Base-by-base conservation (phyloP, 2,888 invertebrate species). In the Diplazon laetatorius region DNA sequence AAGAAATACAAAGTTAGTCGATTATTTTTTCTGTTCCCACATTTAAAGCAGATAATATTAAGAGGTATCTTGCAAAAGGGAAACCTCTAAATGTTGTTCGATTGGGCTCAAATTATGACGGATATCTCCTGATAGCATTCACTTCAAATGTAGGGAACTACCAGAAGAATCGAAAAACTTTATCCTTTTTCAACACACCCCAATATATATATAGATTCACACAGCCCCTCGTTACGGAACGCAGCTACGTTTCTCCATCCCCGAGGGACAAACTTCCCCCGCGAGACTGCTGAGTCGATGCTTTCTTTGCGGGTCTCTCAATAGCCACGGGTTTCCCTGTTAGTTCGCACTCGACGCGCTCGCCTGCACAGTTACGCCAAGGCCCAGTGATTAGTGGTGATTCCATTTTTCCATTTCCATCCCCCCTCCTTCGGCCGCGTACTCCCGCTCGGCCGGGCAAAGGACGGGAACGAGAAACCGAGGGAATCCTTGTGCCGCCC, bases 341-440 rank as follows among this genome's bases (percentile, higher is more conserved):
- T 73, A 39, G 73, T 63, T 70, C 37, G 57, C 63, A 22, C 66
- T 48, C 55, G 65, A 65, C 50, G 48, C 65, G 37, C 72, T 39
- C 62, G 39, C 52, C 18, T 48, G 48, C 60, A 37, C 48, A 76
- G 80, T 70, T 52, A 72, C 71, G 66, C 55, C 69, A 72, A 82
- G 84, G 82, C 76, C 76, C 83, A 84, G 85, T 87, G 87, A 87
- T 88, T 88, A 87, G 85, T 85, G 87, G 83, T 84, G 85, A 88
- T 87, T 86, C 80, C 86, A 86, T 85, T 88, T 88, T 85, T 85
- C 80, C 85, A 84, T 69, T 80, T 83, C 76, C 66, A 55, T 55
- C 71, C 81, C 80, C 84, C 78, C 30, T 6, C 30, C 30, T 30
- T 6, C 30, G 30, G 4, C 6, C 6, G 30, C 6, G 30, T 6